Conservation (phyloP, 1,140 invertebrate species). For the Heliothis virescens region DNA sequence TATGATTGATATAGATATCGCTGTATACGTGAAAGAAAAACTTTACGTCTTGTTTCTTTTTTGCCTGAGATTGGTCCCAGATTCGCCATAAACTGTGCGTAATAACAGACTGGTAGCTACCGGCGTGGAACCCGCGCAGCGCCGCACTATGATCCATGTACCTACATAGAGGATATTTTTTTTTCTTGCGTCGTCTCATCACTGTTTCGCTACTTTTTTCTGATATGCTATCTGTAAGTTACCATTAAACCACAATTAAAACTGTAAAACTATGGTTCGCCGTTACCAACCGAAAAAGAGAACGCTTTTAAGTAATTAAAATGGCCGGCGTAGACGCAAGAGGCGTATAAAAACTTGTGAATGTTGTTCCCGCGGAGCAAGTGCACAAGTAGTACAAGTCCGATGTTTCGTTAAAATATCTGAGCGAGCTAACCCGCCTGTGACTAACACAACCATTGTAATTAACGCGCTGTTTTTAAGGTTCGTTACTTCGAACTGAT, state of each 20-base stretch:
- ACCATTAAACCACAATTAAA: slow-evolving; percentile 57
- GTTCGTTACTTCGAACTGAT: slow-evolving; percentile 34
- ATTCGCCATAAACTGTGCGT: slow-evolving; percentile 13
- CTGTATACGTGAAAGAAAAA: too few species aligned
- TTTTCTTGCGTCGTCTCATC: slow-evolving; percentile 41
- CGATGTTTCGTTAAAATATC: slow-evolving; percentile 34
- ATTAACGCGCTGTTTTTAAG: slow-evolving; percentile 31
- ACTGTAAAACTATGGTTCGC: slow-evolving; percentile 57
- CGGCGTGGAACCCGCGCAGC: slow-evolving; percentile 1
- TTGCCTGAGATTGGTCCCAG: not conserved
- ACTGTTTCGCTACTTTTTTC: slow-evolving; percentile 37
- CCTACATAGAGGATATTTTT: slow-evolving; percentile 28
- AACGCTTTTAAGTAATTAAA: slow-evolving; percentile 62
- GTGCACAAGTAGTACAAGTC: slow-evolving; percentile 33
- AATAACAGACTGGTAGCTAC: slow-evolving; percentile 32
- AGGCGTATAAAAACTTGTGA: slow-evolving; percentile 59
- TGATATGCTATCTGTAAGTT: slow-evolving; percentile 49
- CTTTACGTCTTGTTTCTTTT: too few species aligned
- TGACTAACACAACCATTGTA: slow-evolving; percentile 19
- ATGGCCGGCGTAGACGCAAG: slow-evolving; percentile 51
- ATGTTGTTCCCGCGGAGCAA: slow-evolving; percentile 31
- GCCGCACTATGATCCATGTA: not conserved
- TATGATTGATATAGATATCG: too few species aligned
- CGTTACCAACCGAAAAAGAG: slow-evolving; percentile 60
- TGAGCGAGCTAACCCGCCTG: slow-evolving; percentile 22